Evolutionary conservation across 2,797 vertebrate genomes (phyloP), one percentile per base, ranked within the genome.

Genomic region (Sphenodon punctatus): DNA sequence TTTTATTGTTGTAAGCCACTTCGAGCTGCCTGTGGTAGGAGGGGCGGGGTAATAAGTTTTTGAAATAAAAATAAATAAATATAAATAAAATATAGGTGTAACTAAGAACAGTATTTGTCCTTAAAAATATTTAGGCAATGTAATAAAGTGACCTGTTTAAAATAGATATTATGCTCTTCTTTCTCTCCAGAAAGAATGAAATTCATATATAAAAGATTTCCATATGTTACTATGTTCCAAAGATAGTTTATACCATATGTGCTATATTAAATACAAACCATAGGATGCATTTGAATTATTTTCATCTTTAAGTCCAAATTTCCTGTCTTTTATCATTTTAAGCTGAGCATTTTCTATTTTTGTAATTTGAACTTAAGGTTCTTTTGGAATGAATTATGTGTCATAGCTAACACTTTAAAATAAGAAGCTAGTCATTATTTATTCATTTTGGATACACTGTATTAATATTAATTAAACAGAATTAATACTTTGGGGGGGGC

Each of bases 141-240:
- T 85, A 51, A 72, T 80, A 88, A 56, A 55, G 42, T 61, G 60
- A 14, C 32, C 56, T 81, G 89, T 84, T 85, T 79, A 61, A 84
- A 75, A 74, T 78, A 74, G 71, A 51, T 65, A 86, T 73, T 75
- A 60, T 68, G 67, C 10, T 75, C 60, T 86, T 69, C 58, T 74
- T 2, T 27, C n/a, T 7, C 12, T 19, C n/a, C 36, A n/a, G 7
- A 78, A 60, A 71, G 81, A 90, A 78, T 68, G 19, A 84, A 83
- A 84, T 39, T 17, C 23, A 34, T 30, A 77, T 20, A 79, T 36
- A 83, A 88, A 89, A 53, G 61, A 4, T 48, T 49, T 36, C 23
- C 85, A 83, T 82, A 64, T 84, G 64, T 76, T 75, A 45, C 58
- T 77, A 70, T 43, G 55, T 72, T 30, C 5, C 48, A 22, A 25